Conservation (phyloP, 2,888 invertebrate species). For the Torymus aiolomorphi region DNA sequence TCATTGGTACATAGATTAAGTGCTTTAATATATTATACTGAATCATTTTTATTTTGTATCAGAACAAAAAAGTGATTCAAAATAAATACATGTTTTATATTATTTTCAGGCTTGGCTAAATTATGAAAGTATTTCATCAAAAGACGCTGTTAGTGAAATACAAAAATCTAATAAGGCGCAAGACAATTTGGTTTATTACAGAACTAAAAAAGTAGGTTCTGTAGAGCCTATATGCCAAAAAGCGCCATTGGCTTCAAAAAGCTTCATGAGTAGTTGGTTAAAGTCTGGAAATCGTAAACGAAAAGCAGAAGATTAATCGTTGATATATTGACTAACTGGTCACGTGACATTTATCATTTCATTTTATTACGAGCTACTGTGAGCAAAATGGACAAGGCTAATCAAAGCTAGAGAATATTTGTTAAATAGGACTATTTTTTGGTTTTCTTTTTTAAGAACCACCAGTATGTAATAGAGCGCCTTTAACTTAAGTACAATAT, state of each 20-base stretch:
- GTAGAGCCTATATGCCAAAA: slow-evolving; percentile 25
- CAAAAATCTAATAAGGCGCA: slow-evolving; percentile 20
- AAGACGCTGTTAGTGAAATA: slow-evolving; percentile 44
- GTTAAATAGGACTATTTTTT: too few relatives aligned
- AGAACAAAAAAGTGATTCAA: too few relatives aligned
- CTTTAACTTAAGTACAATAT: too few relatives aligned
- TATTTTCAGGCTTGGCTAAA: slow-evolving; percentile 51
- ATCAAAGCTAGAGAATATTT: too few relatives aligned
- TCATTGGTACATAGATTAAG: not conserved
- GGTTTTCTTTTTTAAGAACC: too few relatives aligned
- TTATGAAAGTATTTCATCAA: slow-evolving; percentile 42
- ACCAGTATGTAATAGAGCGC: too few relatives aligned
- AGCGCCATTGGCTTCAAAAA: slow-evolving; percentile 45
- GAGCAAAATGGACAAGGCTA: too few relatives aligned
- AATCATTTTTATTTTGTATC: not conserved
- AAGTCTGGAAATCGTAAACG: slow-evolving; percentile 36
- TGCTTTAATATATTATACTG: not conserved
- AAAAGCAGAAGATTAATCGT: slow-evolving; percentile 44
- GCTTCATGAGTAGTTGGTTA: slow-evolving; percentile 51
- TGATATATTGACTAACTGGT: too few relatives aligned
- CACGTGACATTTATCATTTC: too few relatives aligned
- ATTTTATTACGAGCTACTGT: too few relatives aligned
- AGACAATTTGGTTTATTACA: slow-evolving; percentile 34
- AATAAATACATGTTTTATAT: not conserved
- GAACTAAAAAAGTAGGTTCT: slow-evolving; percentile 48